Evolutionary conservation across 30 jellyfish, hydroid and myxozoan species (phyloP).

Genomic region (Turritopsis rubra): DNA sequence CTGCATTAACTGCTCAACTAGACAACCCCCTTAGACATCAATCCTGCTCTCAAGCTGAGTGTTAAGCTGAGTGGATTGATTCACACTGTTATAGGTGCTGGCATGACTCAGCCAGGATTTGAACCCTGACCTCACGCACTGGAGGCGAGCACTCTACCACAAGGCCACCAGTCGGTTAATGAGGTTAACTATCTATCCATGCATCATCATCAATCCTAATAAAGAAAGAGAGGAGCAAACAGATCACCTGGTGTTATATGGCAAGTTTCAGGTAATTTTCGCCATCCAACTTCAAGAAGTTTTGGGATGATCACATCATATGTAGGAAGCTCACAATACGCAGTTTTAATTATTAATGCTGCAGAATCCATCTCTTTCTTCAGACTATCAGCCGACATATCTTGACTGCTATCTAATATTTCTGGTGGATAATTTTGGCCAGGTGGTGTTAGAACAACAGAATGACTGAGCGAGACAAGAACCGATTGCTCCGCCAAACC

Average conservation of each 20-base stretch:
- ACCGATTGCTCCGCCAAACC: constrained; percentile 96
- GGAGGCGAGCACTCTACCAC: no score
- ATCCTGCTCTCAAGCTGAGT: no score
- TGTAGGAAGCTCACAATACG: constrained; percentile 91
- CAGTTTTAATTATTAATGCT: constrained; percentile 80
- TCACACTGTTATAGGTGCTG: no score
- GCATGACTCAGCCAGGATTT: no score
- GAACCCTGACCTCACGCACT: no score
- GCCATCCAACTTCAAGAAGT: constrained; percentile 64
- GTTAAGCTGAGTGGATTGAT: no score
- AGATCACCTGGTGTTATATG: constrained; percentile 86
- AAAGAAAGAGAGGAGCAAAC: not conserved
- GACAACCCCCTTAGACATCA: no score
- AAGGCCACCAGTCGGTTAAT: no score
- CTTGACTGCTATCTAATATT: constrained; percentile 26
- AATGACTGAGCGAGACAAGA: constrained; percentile 71
- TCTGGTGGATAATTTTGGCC: constrained; percentile 47
- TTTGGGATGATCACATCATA: constrained; percentile 63
- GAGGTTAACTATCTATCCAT: no score
- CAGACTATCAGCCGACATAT: constrained; percentile 21
- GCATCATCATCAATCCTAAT: not conserved
- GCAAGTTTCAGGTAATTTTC: constrained; percentile 56
- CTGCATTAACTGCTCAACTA: no score
- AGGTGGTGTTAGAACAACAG: constrained; percentile 61
- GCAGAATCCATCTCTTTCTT: constrained; percentile 76